Evolutionary conservation across 1,140 invertebrate species (phyloP).

Genomic region (Procambarus clarkii): DNA sequence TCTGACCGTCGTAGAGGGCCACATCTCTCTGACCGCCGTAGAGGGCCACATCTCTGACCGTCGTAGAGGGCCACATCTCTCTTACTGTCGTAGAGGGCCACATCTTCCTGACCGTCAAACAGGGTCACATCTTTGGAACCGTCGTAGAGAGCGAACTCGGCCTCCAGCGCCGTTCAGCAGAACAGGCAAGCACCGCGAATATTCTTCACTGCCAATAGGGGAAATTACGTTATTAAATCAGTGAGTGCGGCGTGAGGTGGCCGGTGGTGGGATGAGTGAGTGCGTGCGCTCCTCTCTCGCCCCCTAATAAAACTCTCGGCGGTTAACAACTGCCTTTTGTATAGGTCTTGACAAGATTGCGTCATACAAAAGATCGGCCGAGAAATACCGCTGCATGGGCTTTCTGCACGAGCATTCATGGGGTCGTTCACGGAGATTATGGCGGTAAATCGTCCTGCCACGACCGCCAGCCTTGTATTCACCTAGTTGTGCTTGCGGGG

Average conservation of each 20-base stretch:
- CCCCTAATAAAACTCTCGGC: not conserved
- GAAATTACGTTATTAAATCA: not conserved
- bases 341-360: not conserved
- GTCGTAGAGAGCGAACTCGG: not conserved
- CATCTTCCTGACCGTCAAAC: no score
- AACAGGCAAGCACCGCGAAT: not conserved
- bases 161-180: no score
- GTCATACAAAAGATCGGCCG: constrained; percentile 2
- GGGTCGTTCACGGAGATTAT: not conserved
- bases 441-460: not conserved
- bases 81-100: no score
- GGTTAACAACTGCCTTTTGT: constrained; percentile 10
- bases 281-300: not conserved
- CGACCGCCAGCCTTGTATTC: no score
- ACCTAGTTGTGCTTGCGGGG: no score
- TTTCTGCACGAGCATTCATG: not conserved
- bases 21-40: no score
- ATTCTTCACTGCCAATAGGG: not conserved
- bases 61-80: no score
- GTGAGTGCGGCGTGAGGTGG: not conserved
- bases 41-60: no score
- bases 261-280: no score
- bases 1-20: no score
- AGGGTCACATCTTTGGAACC: no score
- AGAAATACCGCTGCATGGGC: not conserved